Conservation (phyloP, 2,888 invertebrate genomes). For the Agapetus fuscipes region DNA sequence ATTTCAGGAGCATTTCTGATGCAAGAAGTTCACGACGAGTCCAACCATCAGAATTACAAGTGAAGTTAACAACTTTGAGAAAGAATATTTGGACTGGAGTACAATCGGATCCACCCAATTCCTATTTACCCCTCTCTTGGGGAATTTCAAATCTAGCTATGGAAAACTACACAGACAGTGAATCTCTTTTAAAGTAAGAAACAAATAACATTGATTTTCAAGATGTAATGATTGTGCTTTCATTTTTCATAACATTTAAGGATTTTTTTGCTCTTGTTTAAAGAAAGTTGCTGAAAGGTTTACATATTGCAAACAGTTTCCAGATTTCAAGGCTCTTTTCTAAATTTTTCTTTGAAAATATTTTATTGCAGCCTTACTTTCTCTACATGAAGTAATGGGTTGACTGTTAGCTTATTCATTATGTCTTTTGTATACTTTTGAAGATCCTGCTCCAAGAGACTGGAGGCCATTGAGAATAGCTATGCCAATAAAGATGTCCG, state of each 20-base stretch:
- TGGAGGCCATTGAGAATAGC: conserved; percentile 38
- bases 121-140: conserved; percentile 53
- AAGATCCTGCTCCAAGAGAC: conserved; percentile 58
- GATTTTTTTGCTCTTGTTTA: no score
- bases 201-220: conserved; percentile 3
- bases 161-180: conserved; percentile 46
- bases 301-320: no score
- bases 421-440: conserved; percentile 8
- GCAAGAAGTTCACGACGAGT: conserved; percentile 32
- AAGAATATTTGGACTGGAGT: conserved; percentile 68
- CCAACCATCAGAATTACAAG: conserved; percentile 53
- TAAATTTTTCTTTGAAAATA: no score
- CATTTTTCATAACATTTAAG: neutral
- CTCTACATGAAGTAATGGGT: no score
- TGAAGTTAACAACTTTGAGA: conserved; percentile 56
- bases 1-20: conserved; percentile 34
- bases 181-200: conserved; percentile 46
- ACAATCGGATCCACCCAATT: conserved; percentile 35
- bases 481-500: conserved; percentile 30
- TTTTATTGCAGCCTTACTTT: no score
- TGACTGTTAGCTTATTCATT: neutral
- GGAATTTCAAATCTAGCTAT: conserved; percentile 50
- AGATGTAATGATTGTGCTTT: neutral
- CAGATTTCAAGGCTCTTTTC: no score
- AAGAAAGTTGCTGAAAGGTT: no score